These are phyloP conservation scores for Cydia amplana DNA, from an alignment of 1,140 invertebrate species.

Conservation along the genomic window DNA sequence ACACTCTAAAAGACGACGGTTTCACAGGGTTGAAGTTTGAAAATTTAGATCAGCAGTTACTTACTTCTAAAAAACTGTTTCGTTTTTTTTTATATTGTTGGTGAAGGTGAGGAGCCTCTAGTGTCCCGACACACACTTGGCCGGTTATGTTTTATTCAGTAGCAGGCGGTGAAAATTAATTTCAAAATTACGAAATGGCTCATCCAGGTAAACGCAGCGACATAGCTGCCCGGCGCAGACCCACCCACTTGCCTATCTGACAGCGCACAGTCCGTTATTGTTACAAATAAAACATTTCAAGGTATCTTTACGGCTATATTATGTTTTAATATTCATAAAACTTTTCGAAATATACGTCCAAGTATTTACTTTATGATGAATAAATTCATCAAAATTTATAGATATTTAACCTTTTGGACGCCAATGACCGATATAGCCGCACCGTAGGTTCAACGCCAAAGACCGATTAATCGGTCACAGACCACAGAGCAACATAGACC, in stretches of 20 bases:
- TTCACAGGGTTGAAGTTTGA: background rate
- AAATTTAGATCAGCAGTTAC: too few species aligned
- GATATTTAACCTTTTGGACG: too few species aligned
- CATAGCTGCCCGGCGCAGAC: conserved; percentile 54
- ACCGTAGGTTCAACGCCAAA: too few species aligned
- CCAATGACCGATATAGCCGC: too few species aligned
- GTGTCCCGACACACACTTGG: background rate
- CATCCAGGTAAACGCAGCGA: conserved; percentile 41
- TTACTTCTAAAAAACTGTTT: too few species aligned
- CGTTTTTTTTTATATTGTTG: too few species aligned
- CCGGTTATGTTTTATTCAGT: background rate
- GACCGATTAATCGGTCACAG: too few species aligned
- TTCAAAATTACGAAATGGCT: conserved; percentile 39
- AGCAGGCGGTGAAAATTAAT: conserved; percentile 1
- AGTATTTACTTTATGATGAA: background rate
- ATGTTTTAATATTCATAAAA: background rate
- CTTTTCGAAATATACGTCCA: background rate
- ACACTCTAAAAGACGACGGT: background rate
- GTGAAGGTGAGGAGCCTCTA: too few species aligned
- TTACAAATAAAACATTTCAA: conserved; percentile 49
- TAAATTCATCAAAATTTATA: background rate
- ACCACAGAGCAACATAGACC: too few species aligned
- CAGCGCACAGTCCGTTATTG: conserved; percentile 51
- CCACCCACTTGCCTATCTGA: conserved; percentile 48
- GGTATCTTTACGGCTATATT: conserved; percentile 36